phyloP scores from a whole-genome alignment of 1,140 invertebrate genomes.

The Musca vetustissima region DNA sequence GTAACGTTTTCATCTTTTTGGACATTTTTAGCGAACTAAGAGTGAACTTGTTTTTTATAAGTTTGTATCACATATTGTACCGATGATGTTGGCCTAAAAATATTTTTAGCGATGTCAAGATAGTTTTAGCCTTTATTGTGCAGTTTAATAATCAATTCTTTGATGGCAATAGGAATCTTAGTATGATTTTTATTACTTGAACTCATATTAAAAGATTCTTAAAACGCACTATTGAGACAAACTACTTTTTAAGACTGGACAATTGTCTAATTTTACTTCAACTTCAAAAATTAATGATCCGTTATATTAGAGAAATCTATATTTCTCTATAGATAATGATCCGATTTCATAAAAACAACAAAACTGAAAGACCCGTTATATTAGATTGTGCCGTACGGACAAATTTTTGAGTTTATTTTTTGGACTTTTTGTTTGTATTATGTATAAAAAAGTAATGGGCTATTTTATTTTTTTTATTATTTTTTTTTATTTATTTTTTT shows the following conservation, averaged over 20 bases:
- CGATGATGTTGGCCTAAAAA: background rate
- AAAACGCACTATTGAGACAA: too few species aligned
- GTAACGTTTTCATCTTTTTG: too few species aligned
- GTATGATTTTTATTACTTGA: too few species aligned
- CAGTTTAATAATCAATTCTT: conserved; percentile 2
- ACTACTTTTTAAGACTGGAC: background rate
- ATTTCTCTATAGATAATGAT: too few species aligned
- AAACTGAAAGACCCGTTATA: background rate
- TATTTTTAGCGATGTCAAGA: background rate
- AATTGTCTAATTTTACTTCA: background rate
- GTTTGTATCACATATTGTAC: background rate
- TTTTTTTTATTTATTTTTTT: too few species aligned
- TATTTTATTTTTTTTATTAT: too few species aligned
- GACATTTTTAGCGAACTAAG: too few species aligned
- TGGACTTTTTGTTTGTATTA: background rate
- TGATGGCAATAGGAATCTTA: too few species aligned
- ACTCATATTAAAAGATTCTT: too few species aligned
- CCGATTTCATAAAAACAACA: background rate
- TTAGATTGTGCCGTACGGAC: background rate
- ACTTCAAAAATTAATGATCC: background rate
- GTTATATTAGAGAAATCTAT: background rate
- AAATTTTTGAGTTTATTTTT: background rate
- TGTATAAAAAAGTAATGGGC: too few species aligned
- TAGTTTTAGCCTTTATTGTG: background rate
- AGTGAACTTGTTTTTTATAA: background rate